Conservation (phyloP, 2,113 vertebrate species). For the Halichoeres trimaculatus region DNA sequence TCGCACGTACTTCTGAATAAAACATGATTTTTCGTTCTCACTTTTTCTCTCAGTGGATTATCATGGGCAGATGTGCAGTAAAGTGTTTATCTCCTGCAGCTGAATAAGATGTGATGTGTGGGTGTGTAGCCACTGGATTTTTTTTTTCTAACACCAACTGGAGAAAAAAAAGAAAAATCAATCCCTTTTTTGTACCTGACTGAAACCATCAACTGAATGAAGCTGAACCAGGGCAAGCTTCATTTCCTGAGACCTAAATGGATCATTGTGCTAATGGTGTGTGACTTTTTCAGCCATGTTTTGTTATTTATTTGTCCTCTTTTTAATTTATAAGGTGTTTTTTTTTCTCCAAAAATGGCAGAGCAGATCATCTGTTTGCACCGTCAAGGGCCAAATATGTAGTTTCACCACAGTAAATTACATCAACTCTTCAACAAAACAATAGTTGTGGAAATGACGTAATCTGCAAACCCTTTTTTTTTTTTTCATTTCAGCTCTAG, state of each 20-base stretch:
- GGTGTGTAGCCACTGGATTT: conserved; percentile 10
- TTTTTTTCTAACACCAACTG: neutral
- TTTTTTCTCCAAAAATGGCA: neutral
- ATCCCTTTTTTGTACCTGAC: conserved; percentile 9
- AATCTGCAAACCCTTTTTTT: too few relatives aligned
- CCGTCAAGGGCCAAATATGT: neutral
- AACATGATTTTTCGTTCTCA: neutral
- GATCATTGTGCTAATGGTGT: conserved; percentile 23
- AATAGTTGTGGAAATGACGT: too few relatives aligned
- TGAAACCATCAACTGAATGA: conserved; percentile 15
- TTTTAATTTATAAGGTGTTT: neutral
- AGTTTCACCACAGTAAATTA: neutral
- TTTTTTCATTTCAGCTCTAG: too few relatives aligned
- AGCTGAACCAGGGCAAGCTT: conserved; percentile 10
- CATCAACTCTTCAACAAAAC: neutral
- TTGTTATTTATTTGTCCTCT: conserved; percentile 1
- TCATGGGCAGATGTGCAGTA: conserved; percentile 13
- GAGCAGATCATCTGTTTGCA: neutral
- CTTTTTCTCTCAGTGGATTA: neutral
- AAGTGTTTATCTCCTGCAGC: conserved; percentile 6
- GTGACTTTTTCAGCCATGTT: neutral
- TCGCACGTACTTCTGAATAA: neutral
- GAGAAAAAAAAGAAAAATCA: conserved; percentile 15
- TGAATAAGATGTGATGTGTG: conserved; percentile 15
- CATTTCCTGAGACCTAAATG: conserved; percentile 16